Base-by-base conservation (phyloP, 2,113 vertebrate genomes). In the Callionymus lyra region DNA sequence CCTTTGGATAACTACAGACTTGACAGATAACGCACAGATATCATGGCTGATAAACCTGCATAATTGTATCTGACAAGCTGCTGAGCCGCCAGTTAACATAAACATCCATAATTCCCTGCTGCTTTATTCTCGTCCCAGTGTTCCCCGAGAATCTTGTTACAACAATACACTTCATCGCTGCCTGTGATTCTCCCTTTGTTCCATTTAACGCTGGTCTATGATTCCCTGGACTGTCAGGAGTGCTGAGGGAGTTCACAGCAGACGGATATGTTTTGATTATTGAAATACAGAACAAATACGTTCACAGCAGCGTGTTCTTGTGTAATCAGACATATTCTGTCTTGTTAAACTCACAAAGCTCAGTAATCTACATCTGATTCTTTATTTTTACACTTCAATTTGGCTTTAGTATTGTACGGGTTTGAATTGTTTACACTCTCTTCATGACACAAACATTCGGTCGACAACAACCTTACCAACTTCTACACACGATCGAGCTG, bases 201-300 rank as follows among this genome's bases (percentile, higher is more conserved):
- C 9, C 9, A 35, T 41, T 46, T 40, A 17, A 27, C 21, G 21
- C 8, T 27, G 19, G 18, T 34, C 1, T 31, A 6, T 31, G 14
- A 66, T 32, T 50, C 44, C 43, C 13, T 46, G 31, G 10, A 8
- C 12, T 17, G 1, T 0, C 1, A 42, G 18, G 21, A 50, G 27
- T 12, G 37, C 9, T 16, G 10, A 9, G 41, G 16, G 17, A 9
- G n/a, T 44, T 53, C 39, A 44, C 41, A 34, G n/a, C 44, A 16
- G 6, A 16, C 11, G 16, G 35, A 41, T 33, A 14, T 12, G 9
- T 27, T 5, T 4, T 9, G 41, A 44, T 11, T 35, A 12, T 35
- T 35, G 12, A 35, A 35, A 35, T 35, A 35, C 34, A 35, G 12
- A 13, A 35, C n/a, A n/a, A n/a, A n/a, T n/a, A n/a, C n/a, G n/a